phyloP scores from a whole-genome alignment of 2,888 invertebrate species.

The Lepidonotus clava region DNA sequence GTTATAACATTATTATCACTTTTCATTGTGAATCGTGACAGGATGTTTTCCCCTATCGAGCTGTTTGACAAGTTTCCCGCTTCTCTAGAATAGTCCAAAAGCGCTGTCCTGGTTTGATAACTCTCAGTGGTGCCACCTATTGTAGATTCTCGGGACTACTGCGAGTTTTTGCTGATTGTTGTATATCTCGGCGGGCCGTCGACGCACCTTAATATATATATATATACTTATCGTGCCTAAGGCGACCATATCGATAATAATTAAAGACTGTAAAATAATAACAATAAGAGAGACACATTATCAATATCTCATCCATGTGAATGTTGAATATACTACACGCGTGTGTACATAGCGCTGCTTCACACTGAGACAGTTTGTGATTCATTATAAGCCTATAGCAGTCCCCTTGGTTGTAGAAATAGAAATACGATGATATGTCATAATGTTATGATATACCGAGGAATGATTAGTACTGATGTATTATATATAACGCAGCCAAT shows the following conservation, averaged over 20 bases:
- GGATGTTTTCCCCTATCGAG: not conserved
- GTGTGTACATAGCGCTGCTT: not conserved
- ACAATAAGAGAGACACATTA: slow-evolving; percentile 18
- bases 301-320: slow-evolving; percentile 8
- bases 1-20: not conserved
- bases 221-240: not conserved
- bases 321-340: slow-evolving; percentile 14
- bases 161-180: not conserved
- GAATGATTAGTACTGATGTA: too few relatives aligned
- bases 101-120: not conserved
- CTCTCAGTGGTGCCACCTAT: not conserved
- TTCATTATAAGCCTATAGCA: too few relatives aligned
- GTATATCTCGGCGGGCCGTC: slow-evolving; percentile 15
- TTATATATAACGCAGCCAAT: too few relatives aligned
- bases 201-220: too few relatives aligned
- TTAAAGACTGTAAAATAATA: too few relatives aligned
- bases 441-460: too few relatives aligned
- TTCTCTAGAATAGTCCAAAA: too few relatives aligned
- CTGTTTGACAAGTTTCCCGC: not conserved
- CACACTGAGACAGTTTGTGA: not conserved
- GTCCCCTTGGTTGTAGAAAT: too few relatives aligned
- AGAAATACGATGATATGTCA: too few relatives aligned
- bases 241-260: slow-evolving; percentile 25
- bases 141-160: not conserved
- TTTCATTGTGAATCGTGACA: not conserved